Base-by-base conservation (phyloP, 2,888 invertebrate species). In the Eumerus sabulonum region DNA sequence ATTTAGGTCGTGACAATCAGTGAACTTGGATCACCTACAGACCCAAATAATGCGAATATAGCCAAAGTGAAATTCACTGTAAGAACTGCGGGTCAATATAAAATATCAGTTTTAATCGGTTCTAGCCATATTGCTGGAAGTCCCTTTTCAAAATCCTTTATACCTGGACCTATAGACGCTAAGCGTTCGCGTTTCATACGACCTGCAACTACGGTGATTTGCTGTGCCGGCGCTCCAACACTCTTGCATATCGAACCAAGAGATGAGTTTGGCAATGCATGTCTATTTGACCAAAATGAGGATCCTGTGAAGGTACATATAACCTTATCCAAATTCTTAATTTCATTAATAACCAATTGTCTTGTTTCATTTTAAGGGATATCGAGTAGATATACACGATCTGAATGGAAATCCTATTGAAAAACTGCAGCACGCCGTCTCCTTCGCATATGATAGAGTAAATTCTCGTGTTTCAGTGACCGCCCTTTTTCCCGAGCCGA, bases 61-160 rank as follows among this genome's bases (percentile, higher is more conserved):
- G 96, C 96, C 60, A 93, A 94, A 84, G 96, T 96, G 63, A 96
- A 96, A 87, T 98, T 98, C 90, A 96, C 96, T 5, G 97, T 97
- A 76, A 93, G 97, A 82, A 94, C 95, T 83, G 95, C 97, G 16
- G 98, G 98, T 36, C 93, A 94, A 84, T 98, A 98, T 90, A 92
- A 93, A 85, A 94, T 98, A 83, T 94, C 94, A 54, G 93, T 98
- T 66, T 92, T 95, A 88, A 94, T 97, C 72, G 95, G 92, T 87
- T 93, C 93, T 76, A 94, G 93, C 85, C 93, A 94, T 84, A 94
- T 97, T 62, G 92, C 93, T 74, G 96, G 96, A 82, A 96, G 96
- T 83, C 98, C 98, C 60, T 97, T 95, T 90, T 91, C 93, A 82
- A 94, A 94, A 86, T 92, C 91, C 86, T 97, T 97, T 90, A 90